A percentile compares a stretch with the other conserved stretches of the same genome.
Conservation (phyloP, 1,140 invertebrate genomes). For the Ephestia elutella region DNA sequence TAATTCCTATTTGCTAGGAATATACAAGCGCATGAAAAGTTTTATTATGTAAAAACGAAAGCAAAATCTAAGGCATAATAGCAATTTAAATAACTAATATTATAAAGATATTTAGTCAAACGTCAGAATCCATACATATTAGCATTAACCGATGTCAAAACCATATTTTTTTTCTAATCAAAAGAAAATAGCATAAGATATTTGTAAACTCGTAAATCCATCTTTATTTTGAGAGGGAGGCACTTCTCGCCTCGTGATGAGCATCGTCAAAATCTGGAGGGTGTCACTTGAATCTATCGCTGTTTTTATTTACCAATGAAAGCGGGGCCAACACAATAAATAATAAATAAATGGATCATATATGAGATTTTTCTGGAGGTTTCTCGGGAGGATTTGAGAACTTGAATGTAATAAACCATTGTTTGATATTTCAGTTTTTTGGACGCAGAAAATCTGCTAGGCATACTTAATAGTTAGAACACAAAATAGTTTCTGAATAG, state of each 20-base stretch:
- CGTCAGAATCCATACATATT: background rate
- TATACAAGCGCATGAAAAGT: no score
- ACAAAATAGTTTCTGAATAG: no score
- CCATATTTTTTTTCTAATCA: background rate
- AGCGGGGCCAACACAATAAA: background rate
- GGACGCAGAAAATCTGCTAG: no score
- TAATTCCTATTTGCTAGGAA: background rate
- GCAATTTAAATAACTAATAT: no score
- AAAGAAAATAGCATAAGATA: background rate
- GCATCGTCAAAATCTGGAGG: slow-evolving; percentile 4
- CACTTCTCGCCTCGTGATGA: slow-evolving; percentile 1
- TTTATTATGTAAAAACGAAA: no score
- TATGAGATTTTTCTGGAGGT: background rate
- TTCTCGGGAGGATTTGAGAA: no score
- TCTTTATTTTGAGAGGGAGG: slow-evolving; percentile 1
- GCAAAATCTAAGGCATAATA: no score
- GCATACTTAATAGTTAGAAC: no score
- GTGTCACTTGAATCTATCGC: background rate
- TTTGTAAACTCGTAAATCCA: background rate
- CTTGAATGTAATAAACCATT: no score
- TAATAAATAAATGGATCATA: background rate
- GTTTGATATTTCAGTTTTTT: no score
- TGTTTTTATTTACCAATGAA: slow-evolving; percentile 4
- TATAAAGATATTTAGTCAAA: no score
- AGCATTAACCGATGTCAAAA: background rate